phyloP scores from a whole-genome alignment of 2,113 vertebrate species.

The Macheiramphus alcinus region DNA sequence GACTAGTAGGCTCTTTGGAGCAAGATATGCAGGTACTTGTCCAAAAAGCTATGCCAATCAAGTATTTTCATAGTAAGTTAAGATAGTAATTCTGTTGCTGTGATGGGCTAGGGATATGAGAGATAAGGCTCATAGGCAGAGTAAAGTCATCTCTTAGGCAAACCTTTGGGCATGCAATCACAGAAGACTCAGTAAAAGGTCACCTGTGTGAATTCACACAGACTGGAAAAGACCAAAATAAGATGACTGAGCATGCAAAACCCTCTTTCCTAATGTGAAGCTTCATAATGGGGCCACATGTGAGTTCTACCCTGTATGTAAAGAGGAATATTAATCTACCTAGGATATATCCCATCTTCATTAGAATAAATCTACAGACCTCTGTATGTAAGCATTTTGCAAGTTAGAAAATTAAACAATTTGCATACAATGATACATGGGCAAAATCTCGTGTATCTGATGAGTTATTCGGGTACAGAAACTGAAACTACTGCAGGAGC shows the following conservation, averaged over 20 bases:
- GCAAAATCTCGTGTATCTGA: background rate
- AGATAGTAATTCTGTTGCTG: background rate
- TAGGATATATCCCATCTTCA: no score
- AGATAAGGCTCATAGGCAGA: fast-evolving
- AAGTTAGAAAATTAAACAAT: background rate
- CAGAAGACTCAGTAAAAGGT: background rate
- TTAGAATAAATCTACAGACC: background rate
- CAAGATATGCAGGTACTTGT: fast-evolving
- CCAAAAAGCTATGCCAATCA: background rate
- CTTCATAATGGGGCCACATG: background rate
- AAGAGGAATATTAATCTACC: background rate
- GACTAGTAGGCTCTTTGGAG: background rate
- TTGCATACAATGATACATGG: background rate
- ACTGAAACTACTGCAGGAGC: background rate
- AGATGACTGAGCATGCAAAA: background rate
- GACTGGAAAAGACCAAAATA: background rate
- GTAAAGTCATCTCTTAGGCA: background rate
- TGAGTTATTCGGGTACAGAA: background rate
- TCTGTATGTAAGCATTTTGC: fast-evolving
- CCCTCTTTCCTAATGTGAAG: background rate
- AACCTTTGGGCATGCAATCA: background rate
- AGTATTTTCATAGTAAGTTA: background rate
- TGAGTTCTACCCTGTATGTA: fast-evolving
- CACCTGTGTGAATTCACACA: background rate
- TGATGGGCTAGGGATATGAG: no score